Evolutionary conservation across 2,113 vertebrate genomes (phyloP).

Genomic region (Tragelaphus buxtoni): DNA sequence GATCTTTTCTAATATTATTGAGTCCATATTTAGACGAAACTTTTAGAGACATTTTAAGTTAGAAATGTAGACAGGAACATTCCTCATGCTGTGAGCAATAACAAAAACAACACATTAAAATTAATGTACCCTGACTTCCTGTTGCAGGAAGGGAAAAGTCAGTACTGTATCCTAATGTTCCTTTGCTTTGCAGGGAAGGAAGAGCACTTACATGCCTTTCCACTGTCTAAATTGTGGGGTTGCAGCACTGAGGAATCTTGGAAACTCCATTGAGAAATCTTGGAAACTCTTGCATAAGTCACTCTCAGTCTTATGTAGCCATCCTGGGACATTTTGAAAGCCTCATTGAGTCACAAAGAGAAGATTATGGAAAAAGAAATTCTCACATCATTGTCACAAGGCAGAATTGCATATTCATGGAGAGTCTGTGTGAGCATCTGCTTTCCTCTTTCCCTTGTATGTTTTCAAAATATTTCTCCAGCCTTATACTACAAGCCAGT

Average conservation of each 20-base stretch:
- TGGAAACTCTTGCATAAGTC: neutral
- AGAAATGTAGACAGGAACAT: neutral
- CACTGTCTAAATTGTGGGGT: neutral
- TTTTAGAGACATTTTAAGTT: neutral
- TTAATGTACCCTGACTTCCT: neutral
- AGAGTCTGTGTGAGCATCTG: neutral
- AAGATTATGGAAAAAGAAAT: neutral
- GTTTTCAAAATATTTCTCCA: neutral
- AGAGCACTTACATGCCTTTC: neutral
- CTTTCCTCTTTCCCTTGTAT: neutral
- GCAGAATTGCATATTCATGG: neutral
- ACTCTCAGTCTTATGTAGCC: neutral
- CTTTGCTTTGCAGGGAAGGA: neutral
- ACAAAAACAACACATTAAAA: neutral
- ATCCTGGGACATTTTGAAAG: neutral
- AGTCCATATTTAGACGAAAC: neutral
- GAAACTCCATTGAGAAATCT: neutral
- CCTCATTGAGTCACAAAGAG: neutral
- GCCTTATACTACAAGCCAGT: neutral
- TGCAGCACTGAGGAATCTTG: neutral
- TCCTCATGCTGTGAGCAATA: neutral
- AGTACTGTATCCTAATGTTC: neutral
- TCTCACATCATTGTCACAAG: neutral
- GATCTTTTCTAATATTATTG: neutral
- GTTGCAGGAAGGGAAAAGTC: neutral